Evolutionary conservation across 1,140 invertebrate species (phyloP).

Genomic region (Choristoneura fumiferana): DNA sequence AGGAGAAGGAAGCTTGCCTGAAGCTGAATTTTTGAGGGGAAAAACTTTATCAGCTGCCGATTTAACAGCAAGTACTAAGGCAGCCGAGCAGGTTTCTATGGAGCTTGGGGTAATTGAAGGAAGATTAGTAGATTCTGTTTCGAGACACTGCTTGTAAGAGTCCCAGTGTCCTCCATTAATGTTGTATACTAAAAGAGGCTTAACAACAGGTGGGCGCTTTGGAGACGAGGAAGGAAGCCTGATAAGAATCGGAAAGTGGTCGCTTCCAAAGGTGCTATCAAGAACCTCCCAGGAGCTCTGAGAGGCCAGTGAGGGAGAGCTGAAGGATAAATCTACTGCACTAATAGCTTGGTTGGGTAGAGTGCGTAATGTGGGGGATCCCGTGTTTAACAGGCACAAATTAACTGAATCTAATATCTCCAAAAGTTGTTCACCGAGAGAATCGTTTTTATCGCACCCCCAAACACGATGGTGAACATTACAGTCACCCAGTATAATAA

Average conservation of each 20-base stretch:
- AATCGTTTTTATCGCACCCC: not conserved
- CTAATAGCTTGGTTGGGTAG: not conserved
- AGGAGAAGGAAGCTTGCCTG: slow-evolving; percentile 17
- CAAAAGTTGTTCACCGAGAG: not conserved
- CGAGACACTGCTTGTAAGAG: not conserved
- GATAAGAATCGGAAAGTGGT: slow-evolving; percentile 14
- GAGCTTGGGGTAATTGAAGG: not conserved
- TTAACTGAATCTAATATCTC: not conserved
- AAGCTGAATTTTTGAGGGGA: slow-evolving; percentile 1
- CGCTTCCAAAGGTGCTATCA: slow-evolving; percentile 3
- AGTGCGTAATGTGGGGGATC: not conserved
- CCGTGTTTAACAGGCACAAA: not conserved
- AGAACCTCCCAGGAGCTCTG: not conserved
- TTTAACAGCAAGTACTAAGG: not conserved
- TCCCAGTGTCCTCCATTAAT: not conserved
- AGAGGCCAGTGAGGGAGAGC: not conserved
- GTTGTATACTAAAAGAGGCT: not conserved
- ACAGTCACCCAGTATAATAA: slow-evolving; percentile 10
- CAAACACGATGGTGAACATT: not conserved
- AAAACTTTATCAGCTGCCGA: slow-evolving; percentile 2
- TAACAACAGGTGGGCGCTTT: not conserved
- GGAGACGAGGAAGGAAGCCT: not conserved
- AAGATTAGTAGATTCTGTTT: not conserved
- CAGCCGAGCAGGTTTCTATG: not conserved
- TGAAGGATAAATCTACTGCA: not conserved